Evolutionary conservation across 2,113 vertebrate species (phyloP).

Genomic region (Sorex araneus): DNA sequence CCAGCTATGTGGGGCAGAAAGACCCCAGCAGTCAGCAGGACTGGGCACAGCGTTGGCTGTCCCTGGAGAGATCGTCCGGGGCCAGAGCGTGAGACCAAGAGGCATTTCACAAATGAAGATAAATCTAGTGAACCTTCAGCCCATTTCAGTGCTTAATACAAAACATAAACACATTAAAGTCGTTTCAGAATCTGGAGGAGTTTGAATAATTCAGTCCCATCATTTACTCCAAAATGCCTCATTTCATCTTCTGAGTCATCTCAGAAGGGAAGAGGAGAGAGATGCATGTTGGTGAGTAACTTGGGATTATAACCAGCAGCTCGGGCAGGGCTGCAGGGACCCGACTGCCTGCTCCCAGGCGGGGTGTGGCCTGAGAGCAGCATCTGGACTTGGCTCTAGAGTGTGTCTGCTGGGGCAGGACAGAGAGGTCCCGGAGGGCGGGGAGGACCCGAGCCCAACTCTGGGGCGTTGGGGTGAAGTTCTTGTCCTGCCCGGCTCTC

Average conservation of each 20-base stretch:
- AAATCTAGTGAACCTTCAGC: constrained; percentile 27
- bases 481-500: no score
- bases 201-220: constrained; percentile 79
- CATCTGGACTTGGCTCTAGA: background rate
- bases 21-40: background rate
- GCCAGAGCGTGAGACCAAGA: constrained; percentile 22
- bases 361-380: rapidly evolving
- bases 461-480: background rate
- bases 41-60: background rate
- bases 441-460: no score
- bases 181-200: constrained; percentile 71
- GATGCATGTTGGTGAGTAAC: background rate
- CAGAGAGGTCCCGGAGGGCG: rapidly evolving
- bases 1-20: background rate
- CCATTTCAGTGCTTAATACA: constrained; percentile 61
- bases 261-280: constrained; percentile 39
- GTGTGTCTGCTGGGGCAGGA: rapidly evolving
- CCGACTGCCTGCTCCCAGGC: background rate
- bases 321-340: rapidly evolving
- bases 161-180: constrained; percentile 75
- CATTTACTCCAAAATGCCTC: constrained; percentile 76
- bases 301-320: background rate
- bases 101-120: constrained; percentile 59
- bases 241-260: constrained; percentile 78
- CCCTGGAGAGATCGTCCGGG: background rate